A percentile compares a stretch with the other conserved stretches of the same genome.
phyloP scores from a whole-genome alignment of 2,797 vertebrate species.

The Chelon labrosus region DNA sequence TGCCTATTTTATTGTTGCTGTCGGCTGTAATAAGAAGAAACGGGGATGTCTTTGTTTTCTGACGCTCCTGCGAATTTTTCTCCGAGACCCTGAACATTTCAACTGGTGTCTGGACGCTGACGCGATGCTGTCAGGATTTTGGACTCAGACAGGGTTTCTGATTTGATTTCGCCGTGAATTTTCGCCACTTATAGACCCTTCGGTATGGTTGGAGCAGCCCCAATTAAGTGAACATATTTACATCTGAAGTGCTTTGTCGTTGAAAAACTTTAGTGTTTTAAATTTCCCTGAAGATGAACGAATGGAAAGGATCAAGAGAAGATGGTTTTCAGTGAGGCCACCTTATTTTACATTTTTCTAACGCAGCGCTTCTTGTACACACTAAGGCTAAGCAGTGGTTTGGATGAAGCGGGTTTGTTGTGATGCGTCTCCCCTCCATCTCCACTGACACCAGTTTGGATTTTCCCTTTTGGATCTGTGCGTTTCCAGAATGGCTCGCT shows the following conservation, averaged over 20 bases:
- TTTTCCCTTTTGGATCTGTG: constrained; percentile 88
- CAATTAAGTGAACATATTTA: constrained; percentile 58
- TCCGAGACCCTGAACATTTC: constrained; percentile 50
- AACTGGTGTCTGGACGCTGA: constrained; percentile 74
- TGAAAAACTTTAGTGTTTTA: constrained; percentile 61
- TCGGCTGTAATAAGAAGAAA: neutral
- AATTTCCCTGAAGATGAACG: constrained; percentile 64
- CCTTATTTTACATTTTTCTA: constrained; percentile 36
- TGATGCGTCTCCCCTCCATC: constrained; percentile 86
- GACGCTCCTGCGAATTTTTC: neutral
- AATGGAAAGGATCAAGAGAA: constrained; percentile 58
- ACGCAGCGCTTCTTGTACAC: constrained; percentile 33
- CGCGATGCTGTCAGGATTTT: constrained; percentile 56
- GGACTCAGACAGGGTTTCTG: constrained; percentile 46
- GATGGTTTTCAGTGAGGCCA: constrained; percentile 58
- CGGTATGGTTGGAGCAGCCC: constrained; percentile 57
- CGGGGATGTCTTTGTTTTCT: constrained; percentile 9
- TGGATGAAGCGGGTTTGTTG: constrained; percentile 81
- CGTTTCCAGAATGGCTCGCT: constrained; percentile 95
- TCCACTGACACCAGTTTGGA: constrained; percentile 86
- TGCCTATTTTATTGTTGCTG: constrained; percentile 26
- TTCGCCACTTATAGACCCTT: constrained; percentile 10
- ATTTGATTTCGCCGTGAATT: constrained; percentile 32
- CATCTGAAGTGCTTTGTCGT: constrained; percentile 26
- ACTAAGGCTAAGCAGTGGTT: constrained; percentile 62